These are phyloP conservation scores for Neodiprion virginianus DNA, from an alignment of 1,140 invertebrate genomes.

Conservation along the genomic window DNA sequence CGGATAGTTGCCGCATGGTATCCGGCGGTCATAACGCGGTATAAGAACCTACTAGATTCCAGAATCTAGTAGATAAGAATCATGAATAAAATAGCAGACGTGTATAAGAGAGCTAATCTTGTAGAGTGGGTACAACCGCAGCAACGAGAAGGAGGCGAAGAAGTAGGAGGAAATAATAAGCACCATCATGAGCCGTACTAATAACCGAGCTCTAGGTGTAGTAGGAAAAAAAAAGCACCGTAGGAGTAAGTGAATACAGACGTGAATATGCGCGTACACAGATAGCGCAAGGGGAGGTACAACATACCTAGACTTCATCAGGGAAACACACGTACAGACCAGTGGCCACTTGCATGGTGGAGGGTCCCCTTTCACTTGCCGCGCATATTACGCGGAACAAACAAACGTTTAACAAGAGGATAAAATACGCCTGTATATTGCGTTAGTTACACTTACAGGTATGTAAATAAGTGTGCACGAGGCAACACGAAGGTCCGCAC, in stretches of 20 bases:
- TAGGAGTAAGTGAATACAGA: background rate
- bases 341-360: too few species aligned
- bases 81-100: background rate
- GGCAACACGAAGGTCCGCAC: background rate
- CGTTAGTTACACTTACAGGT: too few species aligned
- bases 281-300: too few species aligned
- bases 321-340: too few species aligned
- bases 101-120: background rate
- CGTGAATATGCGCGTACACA: too few species aligned
- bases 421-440: background rate
- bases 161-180: too few species aligned
- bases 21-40: background rate
- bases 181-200: too few species aligned
- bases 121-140: too few species aligned
- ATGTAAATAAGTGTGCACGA: background rate
- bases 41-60: background rate
- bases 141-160: too few species aligned
- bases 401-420: conserved; percentile 3
- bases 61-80: background rate
- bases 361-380: background rate
- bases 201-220: background rate
- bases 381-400: conserved; percentile 6
- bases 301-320: too few species aligned
- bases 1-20: background rate
- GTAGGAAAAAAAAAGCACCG: background rate